Conservation (phyloP, 92 coral and sea anemone genomes). For the Heliopora coerulea region DNA sequence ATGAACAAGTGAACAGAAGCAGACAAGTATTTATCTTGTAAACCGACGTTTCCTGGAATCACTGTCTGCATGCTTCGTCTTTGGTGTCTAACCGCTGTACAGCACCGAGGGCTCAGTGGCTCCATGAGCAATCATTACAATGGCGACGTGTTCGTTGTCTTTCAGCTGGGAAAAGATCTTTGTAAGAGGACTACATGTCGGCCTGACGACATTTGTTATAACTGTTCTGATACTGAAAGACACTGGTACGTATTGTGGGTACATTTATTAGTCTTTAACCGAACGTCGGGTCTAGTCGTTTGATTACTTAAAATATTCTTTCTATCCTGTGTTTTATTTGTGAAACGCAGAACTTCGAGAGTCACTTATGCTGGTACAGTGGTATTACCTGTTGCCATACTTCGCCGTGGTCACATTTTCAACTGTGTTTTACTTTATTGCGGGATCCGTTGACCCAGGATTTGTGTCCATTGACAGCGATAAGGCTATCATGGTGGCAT, state of each 20-base stretch:
- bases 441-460: slow-evolving; percentile 94
- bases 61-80: too few relatives aligned
- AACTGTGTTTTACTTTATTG: slow-evolving; percentile 78
- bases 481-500: slow-evolving; percentile 81
- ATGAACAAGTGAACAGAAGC: too few relatives aligned
- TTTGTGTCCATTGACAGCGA: slow-evolving; percentile 71
- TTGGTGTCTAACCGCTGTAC: neutral
- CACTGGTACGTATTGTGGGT: slow-evolving; percentile 61
- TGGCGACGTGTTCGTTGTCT: slow-evolving; percentile 40
- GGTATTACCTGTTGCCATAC: slow-evolving; percentile 73
- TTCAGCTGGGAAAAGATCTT: slow-evolving; percentile 67
- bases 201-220: slow-evolving; percentile 73
- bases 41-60: too few relatives aligned
- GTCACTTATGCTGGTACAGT: slow-evolving; percentile 69
- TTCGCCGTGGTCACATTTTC: slow-evolving; percentile 65
- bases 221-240: slow-evolving; percentile 71
- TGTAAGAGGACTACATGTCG: slow-evolving; percentile 78
- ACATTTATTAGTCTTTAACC: neutral
- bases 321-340: slow-evolving; percentile 18
- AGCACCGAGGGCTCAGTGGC: neutral
- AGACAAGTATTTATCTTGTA: too few relatives aligned
- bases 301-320: neutral
- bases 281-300: neutral
- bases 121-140: neutral
- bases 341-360: slow-evolving; percentile 86